These are phyloP conservation scores for Apocheima hispidaria DNA, from an alignment of 2,888 invertebrate genomes.

Conservation along the genomic window DNA sequence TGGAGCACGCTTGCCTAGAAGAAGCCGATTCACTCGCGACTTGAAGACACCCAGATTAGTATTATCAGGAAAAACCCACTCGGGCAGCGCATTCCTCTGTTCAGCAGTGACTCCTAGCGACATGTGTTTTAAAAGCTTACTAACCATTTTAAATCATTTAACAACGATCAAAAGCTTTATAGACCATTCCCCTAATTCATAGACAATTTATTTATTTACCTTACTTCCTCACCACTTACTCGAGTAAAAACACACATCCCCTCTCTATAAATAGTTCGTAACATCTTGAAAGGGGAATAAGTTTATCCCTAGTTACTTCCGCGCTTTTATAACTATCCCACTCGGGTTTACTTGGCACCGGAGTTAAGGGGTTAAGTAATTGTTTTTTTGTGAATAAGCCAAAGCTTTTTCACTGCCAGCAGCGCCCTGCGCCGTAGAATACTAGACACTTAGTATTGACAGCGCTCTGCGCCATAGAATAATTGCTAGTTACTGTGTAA, in stretches of 20 bases:
- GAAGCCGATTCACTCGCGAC: too few species aligned
- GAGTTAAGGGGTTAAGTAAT: constrained; percentile 7
- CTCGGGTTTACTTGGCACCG: constrained; percentile 11
- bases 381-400: background rate
- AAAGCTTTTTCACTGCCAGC: too few species aligned
- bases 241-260: constrained; percentile 43
- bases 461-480: too few species aligned
- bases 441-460: too few species aligned
- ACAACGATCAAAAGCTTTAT: constrained; percentile 21
- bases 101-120: background rate
- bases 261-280: constrained; percentile 43
- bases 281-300: constrained; percentile 44
- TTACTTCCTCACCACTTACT: constrained; percentile 43
- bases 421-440: too few species aligned
- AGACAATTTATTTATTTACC: constrained; percentile 44
- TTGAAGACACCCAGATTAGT: too few species aligned
- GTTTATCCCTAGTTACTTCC: constrained; percentile 40
- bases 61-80: too few species aligned
- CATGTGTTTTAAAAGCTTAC: background rate
- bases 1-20: too few species aligned
- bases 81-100: too few species aligned
- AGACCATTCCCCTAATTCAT: constrained; percentile 35
- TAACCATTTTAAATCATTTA: constrained; percentile 12
- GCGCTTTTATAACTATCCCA: constrained; percentile 35
- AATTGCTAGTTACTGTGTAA: too few species aligned